Base-by-base conservation (phyloP, 2,113 vertebrate genomes). In the Lutjanus erythropterus region DNA sequence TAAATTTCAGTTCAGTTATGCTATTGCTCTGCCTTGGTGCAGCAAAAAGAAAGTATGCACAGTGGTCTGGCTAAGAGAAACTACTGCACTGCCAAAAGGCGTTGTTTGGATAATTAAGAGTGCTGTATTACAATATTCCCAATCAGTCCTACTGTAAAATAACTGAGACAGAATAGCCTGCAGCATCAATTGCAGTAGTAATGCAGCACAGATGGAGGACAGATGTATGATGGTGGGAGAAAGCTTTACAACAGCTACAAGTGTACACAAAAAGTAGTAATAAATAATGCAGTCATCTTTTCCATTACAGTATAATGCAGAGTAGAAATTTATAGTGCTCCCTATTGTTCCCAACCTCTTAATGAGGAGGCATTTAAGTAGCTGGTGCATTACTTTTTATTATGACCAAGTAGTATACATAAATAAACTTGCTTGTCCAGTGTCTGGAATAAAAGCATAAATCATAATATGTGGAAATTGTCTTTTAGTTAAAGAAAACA, bases 201-300 rank as follows among this genome's bases (percentile, higher is more conserved):
- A 72, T 73, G 53, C 52, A 70, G 56, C 62, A 62, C 65, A 83
- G 42, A 80, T 52, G 49, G 47, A 77, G 56, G 62, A 21, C 46
- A 59, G 49, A 19, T 71, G 66, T 18, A 60, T 52, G 47, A 15
- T 31, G 21, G 10, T 6, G 23, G 55, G 41, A 18, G 55, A 35
- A 18, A 41, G 50, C n/a, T n/a, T 64, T 73, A 65, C 55, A 49
- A 78, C 44, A 47, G 50, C 65, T 64, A 44, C 56, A 35, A 39
- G 14, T 19, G 33, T 71, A 75, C 60, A 84, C 16, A 56, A 44
- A 86, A 80, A 72, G 27, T 18, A 64, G n/a, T 46, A 29, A 84
- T 85, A 59, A 88, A 83, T 85, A 72, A 69, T 89, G 70, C 21
- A 78, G n/a, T 72, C 71, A 61, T 74, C 56, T 67, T 83, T 86